Base-by-base conservation (phyloP, 1,140 invertebrate genomes). In the Lordiphosa mommai region DNA sequence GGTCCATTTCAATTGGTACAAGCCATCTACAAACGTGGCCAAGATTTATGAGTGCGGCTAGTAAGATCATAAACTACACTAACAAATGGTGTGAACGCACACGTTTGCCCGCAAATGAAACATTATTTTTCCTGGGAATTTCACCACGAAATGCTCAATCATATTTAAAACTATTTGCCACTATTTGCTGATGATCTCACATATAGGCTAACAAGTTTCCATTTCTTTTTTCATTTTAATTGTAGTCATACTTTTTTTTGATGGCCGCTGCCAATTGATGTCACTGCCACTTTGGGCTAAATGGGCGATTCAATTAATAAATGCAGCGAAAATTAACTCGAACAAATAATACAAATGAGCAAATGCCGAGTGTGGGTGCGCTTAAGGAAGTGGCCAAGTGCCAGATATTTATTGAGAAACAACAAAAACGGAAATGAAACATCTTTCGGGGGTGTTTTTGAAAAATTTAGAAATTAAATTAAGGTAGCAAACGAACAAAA, bases 1-100 rank as follows among this genome's bases (percentile, higher is more conserved):
- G 76, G 66, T 61, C 76, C 61, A 82, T 82, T 80, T 74, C 65
- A 71, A 80, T 74, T 67, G 55, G 53, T 53, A 37, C 33, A 27
- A 27, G n/a, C n/a, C 14, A 49, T 43, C 13, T 48, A 40, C 61
- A 65, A 59, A 36, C 46, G 57, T 40, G 47, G 47, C 55, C 53
- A 55, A 34, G 44, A 36, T 57, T 53, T 34, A 52, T 51, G 33
- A 27, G 23, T 27, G 23, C 23, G 23, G 23, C 23, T 27, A 27
- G 23, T 27, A 27, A 27, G 23, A 27, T 27, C 23, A 4, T 27
- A 27, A 27, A 27, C 23, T 27, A 36, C 17, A 27, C 10, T 32
- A 9, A 59, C 30, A 49, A 10, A 17, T 36, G 38, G n/a, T 29
- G 36, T 16, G 37, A 43, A 41, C 8, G 14, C 7, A 7, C 7